Percentiles rank a stretch among this genome's conserved stretches.
These are phyloP conservation scores for Mastomys coucha DNA, from an alignment of 2,113 vertebrate species.

Conservation along the genomic window DNA sequence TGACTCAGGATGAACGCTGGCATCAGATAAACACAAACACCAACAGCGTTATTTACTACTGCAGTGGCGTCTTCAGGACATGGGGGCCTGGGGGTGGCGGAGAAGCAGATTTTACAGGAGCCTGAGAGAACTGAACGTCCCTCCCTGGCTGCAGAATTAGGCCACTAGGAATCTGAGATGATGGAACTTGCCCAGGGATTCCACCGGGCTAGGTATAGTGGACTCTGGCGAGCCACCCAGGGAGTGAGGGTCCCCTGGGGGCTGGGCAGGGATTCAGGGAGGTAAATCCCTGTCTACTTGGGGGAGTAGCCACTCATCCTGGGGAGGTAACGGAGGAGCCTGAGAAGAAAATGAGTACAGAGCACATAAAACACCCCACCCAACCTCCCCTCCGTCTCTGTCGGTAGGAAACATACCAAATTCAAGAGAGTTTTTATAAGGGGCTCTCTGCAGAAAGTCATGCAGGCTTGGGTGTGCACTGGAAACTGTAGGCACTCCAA, in stretches of 20 bases:
- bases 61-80: neutral
- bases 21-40: neutral
- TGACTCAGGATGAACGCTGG: neutral
- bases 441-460: neutral
- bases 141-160: neutral
- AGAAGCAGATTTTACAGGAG: neutral
- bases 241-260: neutral
- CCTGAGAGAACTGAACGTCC: neutral
- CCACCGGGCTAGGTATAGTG: neutral
- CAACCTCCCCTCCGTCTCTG: neutral
- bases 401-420: neutral
- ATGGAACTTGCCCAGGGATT: neutral
- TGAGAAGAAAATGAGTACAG: neutral
- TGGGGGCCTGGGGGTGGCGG: neutral
- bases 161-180: conserved; percentile 35
- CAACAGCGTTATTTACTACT: fast-evolving
- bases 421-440: neutral
- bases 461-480: neutral
- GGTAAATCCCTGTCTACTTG: neutral
- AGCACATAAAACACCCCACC: neutral
- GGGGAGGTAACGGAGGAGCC: neutral
- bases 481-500: neutral
- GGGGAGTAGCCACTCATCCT: neutral
- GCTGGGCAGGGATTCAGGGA: fast-evolving
- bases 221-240: neutral